Base-by-base conservation (phyloP, 2,888 invertebrate species). In the Scaeva pyrastri region DNA sequence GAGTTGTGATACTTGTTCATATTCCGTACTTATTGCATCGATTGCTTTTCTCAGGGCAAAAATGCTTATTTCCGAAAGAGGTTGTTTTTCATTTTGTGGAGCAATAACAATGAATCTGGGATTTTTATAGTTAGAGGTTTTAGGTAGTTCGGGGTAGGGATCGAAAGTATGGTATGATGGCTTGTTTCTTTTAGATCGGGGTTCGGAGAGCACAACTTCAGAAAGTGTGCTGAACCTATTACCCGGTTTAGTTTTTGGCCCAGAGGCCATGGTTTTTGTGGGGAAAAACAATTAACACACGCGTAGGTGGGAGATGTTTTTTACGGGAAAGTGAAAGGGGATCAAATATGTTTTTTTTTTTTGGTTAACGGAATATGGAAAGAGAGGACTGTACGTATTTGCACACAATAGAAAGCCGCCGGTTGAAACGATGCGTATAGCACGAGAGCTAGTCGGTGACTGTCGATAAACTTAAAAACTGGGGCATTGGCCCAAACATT, bases 381-480 rank as follows among this genome's bases (percentile, higher is more conserved):
- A 14, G 10, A 55, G 14, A 14, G n/a, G 26, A n/a, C n/a, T 26
- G 8, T 66, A 31, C 31, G 64, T 31, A 16, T 11, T 66, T 16
- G 48, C 23, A 66, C 64, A 66, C 64, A 66, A 12, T 48, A 45
- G 64, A 48, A 31, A 66, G 48, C 26, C 16, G 64, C 48, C 31
- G 31, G 31, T 48, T 48, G 48, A 5, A 48, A 66, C 48, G 48
- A 66, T 66, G 45, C 48, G 31, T 48, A 48, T n/a, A 66, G 26
- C 45, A 26, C 45, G 64, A 66, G 31, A 66, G 64, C 45, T 66
- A 66, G 48, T 66, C 48, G 48, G 64, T 48, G 31, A 26, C n/a
- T n/a, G n/a, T n/a, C n/a, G n/a, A n/a, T n/a, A n/a, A n/a, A n/a
- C n/a, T n/a, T n/a, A 50, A 19, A 50, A 4, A 7, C 3, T 50